Conservation (phyloP, 2,797 vertebrate species). For the Lindbergichthys nudifrons region DNA sequence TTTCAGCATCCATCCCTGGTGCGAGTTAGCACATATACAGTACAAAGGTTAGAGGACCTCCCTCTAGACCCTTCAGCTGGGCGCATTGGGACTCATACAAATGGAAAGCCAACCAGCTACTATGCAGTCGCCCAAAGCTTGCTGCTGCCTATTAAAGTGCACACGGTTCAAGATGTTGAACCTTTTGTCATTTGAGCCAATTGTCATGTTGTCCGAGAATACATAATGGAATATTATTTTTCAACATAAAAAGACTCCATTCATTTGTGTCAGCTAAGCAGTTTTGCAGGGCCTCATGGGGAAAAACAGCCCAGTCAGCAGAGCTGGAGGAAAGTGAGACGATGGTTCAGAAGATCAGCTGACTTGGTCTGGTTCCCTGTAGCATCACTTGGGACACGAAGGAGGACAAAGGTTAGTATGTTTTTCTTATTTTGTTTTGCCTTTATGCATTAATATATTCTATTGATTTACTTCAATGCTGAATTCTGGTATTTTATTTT, state of each 20-base stretch:
- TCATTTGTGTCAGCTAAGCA: conserved; percentile 46
- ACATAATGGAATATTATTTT: conserved; percentile 13
- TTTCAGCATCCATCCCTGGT: conserved; percentile 27
- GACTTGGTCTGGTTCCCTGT: conserved; percentile 32
- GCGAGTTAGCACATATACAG: conserved; percentile 21
- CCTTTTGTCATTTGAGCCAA: conserved; percentile 23
- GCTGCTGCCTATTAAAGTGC: conserved; percentile 21
- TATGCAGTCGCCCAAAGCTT: conserved; percentile 9
- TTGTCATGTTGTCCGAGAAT: conserved; percentile 9
- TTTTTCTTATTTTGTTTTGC: conserved; percentile 11
- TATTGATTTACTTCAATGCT: conserved; percentile 3
- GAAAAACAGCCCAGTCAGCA: conserved; percentile 38
- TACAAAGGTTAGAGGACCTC: conserved; percentile 46
- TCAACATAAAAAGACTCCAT: conserved; percentile 23
- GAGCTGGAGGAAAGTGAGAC: conserved; percentile 22
- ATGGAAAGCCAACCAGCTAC: conserved; percentile 26
- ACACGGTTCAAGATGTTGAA: conserved; percentile 12
- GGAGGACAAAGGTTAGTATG: conserved; percentile 12
- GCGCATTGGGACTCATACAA: conserved; percentile 1
- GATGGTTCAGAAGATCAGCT: conserved; percentile 43
- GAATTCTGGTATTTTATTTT: neutral
- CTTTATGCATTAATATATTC: conserved; percentile 4
- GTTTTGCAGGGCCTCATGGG: conserved; percentile 38
- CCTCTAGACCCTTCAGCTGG: conserved; percentile 11
- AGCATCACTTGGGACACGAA: conserved; percentile 18